Conservation (phyloP, 2,888 invertebrate species). For the Vanessa cardui region DNA sequence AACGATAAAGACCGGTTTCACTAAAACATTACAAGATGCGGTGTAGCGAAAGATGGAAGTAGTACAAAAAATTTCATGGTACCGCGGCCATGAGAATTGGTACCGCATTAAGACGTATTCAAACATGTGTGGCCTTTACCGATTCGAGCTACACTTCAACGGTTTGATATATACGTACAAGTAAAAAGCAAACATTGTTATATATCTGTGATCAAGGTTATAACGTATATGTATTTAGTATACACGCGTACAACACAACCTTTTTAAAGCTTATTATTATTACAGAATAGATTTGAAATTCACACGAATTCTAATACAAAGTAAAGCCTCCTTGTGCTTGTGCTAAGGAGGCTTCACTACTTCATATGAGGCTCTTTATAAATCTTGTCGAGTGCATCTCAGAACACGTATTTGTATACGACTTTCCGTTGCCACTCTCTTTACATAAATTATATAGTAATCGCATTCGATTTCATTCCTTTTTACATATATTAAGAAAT, state of each 20-base stretch:
- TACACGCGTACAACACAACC: not conserved
- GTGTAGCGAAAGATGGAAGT: conserved; percentile 26
- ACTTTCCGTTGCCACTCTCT: no score
- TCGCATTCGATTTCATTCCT: no score
- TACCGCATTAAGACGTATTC: conserved; percentile 15
- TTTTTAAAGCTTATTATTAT: not conserved
- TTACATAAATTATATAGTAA: no score
- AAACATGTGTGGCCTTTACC: conserved; percentile 18
- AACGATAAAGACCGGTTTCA: conserved; percentile 21
- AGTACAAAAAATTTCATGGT: conserved; percentile 32
- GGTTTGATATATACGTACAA: not conserved
- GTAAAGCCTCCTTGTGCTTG: no score
- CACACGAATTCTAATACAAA: no score
- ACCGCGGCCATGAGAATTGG: conserved; percentile 20
- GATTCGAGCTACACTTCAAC: conserved; percentile 8
- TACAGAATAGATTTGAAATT: not conserved
- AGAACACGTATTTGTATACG: no score
- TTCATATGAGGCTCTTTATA: no score
- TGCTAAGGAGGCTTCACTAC: no score
- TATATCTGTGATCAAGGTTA: conserved; percentile 1
- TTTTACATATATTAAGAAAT: no score
- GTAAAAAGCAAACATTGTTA: not conserved
- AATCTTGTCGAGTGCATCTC: no score
- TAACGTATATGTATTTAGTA: not conserved
- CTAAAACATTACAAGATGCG: conserved; percentile 21